Percentiles rank a stretch among this genome's conserved stretches.
Evolutionary conservation across 2,113 vertebrate species (phyloP).

Genomic region (Microtus richardsoni): DNA sequence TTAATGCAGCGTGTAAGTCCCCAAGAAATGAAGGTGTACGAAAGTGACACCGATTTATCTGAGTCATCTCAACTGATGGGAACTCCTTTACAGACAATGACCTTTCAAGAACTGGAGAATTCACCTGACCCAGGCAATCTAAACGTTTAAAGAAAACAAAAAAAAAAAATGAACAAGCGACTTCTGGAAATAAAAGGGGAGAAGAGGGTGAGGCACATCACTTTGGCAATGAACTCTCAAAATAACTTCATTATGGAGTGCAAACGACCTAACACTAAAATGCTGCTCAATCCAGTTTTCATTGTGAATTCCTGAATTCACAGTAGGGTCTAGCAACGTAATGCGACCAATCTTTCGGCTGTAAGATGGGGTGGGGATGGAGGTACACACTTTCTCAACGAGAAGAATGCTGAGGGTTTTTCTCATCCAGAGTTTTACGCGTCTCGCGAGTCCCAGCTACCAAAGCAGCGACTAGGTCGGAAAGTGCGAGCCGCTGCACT

Average conservation of each 20-base stretch:
- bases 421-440: neutral
- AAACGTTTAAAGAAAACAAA: neutral
- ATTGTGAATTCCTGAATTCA: constrained; percentile 56
- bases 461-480: neutral
- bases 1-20: constrained; percentile 43
- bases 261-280: constrained; percentile 66
- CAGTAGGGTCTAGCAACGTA: neutral
- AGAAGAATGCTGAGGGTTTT: neutral
- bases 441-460: neutral
- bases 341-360: neutral
- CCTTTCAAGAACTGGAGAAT: constrained; percentile 65
- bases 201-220: neutral
- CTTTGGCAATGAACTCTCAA: constrained; percentile 46
- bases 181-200: constrained; percentile 29
- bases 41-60: constrained; percentile 66
- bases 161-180: neutral
- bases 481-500: neutral
- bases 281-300: constrained; percentile 38
- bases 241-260: constrained; percentile 61
- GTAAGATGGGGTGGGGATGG: neutral
- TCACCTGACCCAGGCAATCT: constrained; percentile 12
- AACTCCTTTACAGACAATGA: constrained; percentile 62
- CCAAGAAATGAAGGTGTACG: constrained; percentile 51
- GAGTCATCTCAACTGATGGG: constrained; percentile 51
- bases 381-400: neutral